These are phyloP conservation scores for Hipparchia sbordonii DNA, from an alignment of 2,888 invertebrate genomes.

Conservation along the genomic window DNA sequence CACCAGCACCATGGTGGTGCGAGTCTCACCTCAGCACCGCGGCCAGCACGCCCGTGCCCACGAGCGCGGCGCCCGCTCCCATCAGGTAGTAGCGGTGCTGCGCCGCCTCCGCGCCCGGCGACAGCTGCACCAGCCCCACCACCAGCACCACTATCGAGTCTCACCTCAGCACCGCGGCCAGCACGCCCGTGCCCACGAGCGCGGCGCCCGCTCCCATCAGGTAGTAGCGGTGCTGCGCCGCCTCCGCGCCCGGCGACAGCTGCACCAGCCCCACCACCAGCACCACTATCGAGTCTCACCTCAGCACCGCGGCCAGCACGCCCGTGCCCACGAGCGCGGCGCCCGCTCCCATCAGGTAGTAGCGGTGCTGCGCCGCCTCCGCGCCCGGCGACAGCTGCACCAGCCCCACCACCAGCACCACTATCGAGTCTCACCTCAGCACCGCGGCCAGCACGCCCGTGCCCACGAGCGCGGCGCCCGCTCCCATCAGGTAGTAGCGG, in stretches of 20 bases:
- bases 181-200: constrained; percentile 84
- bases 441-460: constrained; percentile 85
- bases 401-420: constrained; percentile 88
- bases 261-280: constrained; percentile 90
- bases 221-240: constrained; percentile 88
- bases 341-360: constrained; percentile 87
- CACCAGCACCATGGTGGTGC: too few species aligned
- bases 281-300: constrained; percentile 83
- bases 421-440: constrained; percentile 82
- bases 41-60: constrained; percentile 84
- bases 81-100: constrained; percentile 88
- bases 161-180: constrained; percentile 85
- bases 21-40: constrained; percentile 82
- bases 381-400: constrained; percentile 90
- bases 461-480: constrained; percentile 85
- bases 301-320: constrained; percentile 84
- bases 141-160: constrained; percentile 85
- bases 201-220: constrained; percentile 86
- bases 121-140: constrained; percentile 89
- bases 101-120: constrained; percentile 89
- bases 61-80: constrained; percentile 85
- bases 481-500: constrained; percentile 87
- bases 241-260: constrained; percentile 89
- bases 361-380: constrained; percentile 89
- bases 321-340: constrained; percentile 85